Percentiles rank a stretch among this genome's conserved stretches.
phyloP scores from a whole-genome alignment of 2,797 vertebrate genomes.

The Artibeus jamaicensis region DNA sequence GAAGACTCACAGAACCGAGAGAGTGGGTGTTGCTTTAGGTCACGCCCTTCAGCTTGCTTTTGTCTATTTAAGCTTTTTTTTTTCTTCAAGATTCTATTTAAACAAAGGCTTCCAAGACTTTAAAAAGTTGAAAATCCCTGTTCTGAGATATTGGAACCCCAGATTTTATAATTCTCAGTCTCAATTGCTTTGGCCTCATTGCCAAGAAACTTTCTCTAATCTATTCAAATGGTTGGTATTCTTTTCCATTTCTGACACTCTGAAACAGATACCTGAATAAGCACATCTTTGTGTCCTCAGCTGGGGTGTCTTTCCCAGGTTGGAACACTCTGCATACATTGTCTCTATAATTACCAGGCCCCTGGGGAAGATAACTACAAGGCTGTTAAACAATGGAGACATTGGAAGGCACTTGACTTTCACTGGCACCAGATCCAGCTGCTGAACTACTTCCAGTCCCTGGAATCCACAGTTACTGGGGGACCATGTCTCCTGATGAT shows the following conservation, averaged over 20 bases:
- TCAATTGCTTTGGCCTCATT: not conserved
- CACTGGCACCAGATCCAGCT: not conserved
- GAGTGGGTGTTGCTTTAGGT: not conserved
- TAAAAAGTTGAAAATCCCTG: not conserved
- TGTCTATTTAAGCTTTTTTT: not conserved
- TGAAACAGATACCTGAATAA: slow-evolving; percentile 26
- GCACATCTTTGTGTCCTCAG: slow-evolving; percentile 13
- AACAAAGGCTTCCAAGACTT: slow-evolving; percentile 21
- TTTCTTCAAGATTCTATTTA: not conserved
- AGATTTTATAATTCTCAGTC: not conserved
- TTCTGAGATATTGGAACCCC: not conserved
- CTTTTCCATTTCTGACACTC: not conserved
- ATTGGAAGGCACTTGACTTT: not conserved
- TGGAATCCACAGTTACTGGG: not conserved
- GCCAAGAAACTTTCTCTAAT: slow-evolving; percentile 14
- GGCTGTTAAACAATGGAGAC: not conserved
- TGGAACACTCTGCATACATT: not conserved
- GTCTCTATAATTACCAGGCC: not conserved
- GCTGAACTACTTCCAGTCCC: not conserved
- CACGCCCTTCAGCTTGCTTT: not conserved
- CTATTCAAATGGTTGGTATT: not conserved
- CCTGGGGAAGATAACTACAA: not conserved
- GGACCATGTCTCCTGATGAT: not conserved
- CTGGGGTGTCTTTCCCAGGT: not conserved
- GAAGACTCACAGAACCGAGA: not conserved